A percentile compares a stretch with the other conserved stretches of the same genome.
Conservation (phyloP, 2,888 invertebrate genomes). For the Dryadula phaetusa region DNA sequence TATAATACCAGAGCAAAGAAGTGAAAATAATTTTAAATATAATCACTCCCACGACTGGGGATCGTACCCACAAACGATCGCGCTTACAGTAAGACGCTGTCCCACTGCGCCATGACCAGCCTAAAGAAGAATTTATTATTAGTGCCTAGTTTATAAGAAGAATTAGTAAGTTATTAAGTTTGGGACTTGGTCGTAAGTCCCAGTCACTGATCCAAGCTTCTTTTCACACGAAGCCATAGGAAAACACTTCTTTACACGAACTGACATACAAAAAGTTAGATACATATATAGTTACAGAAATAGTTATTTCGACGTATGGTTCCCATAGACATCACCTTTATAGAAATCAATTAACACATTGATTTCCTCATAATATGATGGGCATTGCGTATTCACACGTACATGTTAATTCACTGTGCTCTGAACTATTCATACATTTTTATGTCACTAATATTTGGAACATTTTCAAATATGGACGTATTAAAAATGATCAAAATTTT, state of each 20-base stretch:
- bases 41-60: no score
- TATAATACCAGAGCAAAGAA: no score
- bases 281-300: neutral
- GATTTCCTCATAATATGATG: conserved; percentile 20
- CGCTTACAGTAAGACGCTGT: no score
- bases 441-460: conserved; percentile 11
- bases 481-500: conserved; percentile 40
- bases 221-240: no score
- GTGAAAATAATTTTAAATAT: no score
- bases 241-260: neutral
- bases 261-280: neutral
- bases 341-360: conserved; percentile 25
- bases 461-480: conserved; percentile 28
- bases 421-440: neutral
- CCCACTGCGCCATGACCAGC: no score
- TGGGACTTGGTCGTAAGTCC: no score
- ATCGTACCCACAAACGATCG: no score
- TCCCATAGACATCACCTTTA: conserved; percentile 6
- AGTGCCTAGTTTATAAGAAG: no score
- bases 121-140: no score
- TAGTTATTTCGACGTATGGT: neutral
- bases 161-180: no score
- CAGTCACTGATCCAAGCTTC: no score
- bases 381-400: conserved; percentile 26
- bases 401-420: conserved; percentile 21